Percentiles rank a stretch among this genome's conserved stretches.
phyloP scores from a whole-genome alignment of 2,888 invertebrate species.

The Zygaena filipendulae region DNA sequence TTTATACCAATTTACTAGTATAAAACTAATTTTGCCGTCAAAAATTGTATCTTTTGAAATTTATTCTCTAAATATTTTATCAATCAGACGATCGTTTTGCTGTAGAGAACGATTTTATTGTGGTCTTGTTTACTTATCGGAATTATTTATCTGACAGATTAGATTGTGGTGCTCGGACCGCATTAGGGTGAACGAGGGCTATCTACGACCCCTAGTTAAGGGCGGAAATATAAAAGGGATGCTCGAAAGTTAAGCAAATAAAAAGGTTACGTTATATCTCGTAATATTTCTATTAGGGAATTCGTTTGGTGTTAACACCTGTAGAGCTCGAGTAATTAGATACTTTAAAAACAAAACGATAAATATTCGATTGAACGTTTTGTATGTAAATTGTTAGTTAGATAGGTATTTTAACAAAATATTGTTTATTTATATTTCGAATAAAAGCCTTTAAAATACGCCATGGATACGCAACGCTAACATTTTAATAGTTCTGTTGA shows the following conservation, averaged over 20 bases:
- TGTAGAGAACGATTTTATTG: slow-evolving; percentile 14
- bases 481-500: too few species aligned
- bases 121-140: slow-evolving; percentile 24
- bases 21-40: too few species aligned
- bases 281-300: slow-evolving; percentile 18
- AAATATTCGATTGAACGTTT: too few species aligned
- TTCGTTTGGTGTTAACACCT: slow-evolving; percentile 9
- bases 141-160: slow-evolving; percentile 34
- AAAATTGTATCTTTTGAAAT: too few species aligned
- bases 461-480: too few species aligned
- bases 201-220: slow-evolving; percentile 14
- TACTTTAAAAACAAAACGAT: slow-evolving; percentile 6
- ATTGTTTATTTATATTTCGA: too few species aligned
- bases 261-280: slow-evolving; percentile 18
- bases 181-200: slow-evolving; percentile 16
- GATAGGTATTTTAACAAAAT: too few species aligned
- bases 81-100: too few species aligned
- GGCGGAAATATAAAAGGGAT: slow-evolving; percentile 25
- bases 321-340: slow-evolving; percentile 6
- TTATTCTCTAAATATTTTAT: too few species aligned
- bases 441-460: too few species aligned
- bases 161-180: slow-evolving; percentile 21
- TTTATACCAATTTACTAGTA: too few species aligned
- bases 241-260: slow-evolving; percentile 18
- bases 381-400: too few species aligned